Evolutionary conservation across 1,140 invertebrate genomes (phyloP).

Genomic region (Leptinotarsa undecemlineata): DNA sequence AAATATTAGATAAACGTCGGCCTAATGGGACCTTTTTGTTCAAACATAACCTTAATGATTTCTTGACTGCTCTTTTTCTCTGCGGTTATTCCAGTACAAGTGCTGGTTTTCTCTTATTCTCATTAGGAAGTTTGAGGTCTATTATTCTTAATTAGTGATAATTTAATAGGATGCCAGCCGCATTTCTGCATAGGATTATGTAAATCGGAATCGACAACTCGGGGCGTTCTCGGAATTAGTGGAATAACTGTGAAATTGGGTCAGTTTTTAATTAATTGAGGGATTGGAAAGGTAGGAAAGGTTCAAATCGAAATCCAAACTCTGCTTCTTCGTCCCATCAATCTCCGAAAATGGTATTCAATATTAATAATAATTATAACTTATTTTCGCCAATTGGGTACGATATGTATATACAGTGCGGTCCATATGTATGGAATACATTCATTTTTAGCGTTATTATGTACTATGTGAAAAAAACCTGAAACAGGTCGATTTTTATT

Average conservation of each 20-base stretch:
- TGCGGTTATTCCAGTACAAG: constrained; percentile 2
- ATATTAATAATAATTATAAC: too few species aligned
- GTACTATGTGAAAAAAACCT: too few species aligned
- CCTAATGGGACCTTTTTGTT: constrained; percentile 55
- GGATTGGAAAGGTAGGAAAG: not conserved
- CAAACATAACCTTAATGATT: constrained; percentile 55
- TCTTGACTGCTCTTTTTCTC: constrained; percentile 33
- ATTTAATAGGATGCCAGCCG: constrained; percentile 19
- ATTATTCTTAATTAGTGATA: constrained; percentile 26
- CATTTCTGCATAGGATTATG: constrained; percentile 25
- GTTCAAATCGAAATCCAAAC: too few species aligned
- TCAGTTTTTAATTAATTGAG: constrained; percentile 1
- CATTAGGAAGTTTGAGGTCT: constrained; percentile 20
- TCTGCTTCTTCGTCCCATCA: too few species aligned
- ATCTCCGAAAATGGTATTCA: too few species aligned
- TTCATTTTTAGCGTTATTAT: too few species aligned
- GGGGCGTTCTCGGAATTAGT: constrained; percentile 11
- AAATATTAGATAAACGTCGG: constrained; percentile 55
- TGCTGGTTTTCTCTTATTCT: constrained; percentile 15
- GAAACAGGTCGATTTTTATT: too few species aligned
- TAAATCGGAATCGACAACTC: constrained; percentile 12
- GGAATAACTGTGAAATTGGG: constrained; percentile 10
- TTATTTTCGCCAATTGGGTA: too few species aligned
- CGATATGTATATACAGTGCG: too few species aligned
- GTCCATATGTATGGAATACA: too few species aligned